Evolutionary conservation across 2,113 vertebrate genomes (phyloP).

Genomic region (Eudyptes chrysolophus): DNA sequence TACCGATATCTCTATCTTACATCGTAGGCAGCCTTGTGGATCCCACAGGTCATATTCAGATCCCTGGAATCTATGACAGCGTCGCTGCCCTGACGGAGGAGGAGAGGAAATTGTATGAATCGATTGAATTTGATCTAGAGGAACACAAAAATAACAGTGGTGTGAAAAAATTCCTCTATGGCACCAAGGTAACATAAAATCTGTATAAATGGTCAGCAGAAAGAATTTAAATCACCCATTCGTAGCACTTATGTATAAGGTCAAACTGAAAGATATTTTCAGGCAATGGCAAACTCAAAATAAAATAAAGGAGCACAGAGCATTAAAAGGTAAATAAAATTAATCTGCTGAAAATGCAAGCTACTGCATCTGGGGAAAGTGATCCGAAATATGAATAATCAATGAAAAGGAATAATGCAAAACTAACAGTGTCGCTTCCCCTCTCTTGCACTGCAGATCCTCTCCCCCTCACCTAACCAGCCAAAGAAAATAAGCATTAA

Average conservation of each 20-base stretch:
- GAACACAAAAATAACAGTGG: constrained; percentile 77
- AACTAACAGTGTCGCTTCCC: neutral
- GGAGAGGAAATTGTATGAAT: constrained; percentile 79
- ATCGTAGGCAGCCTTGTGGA: constrained; percentile 85
- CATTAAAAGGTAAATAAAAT: neutral
- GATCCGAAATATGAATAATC: neutral
- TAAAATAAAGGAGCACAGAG: neutral
- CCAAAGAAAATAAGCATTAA: neutral
- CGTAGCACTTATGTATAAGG: neutral
- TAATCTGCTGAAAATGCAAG: neutral
- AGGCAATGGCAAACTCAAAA: neutral
- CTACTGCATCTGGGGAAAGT: neutral
- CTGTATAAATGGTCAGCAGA: neutral
- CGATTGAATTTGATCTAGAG: constrained; percentile 83
- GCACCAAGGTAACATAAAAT: constrained; percentile 80
- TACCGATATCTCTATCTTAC: neutral
- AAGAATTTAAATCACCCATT: neutral
- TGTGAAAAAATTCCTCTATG: constrained; percentile 81
- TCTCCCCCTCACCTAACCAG: neutral
- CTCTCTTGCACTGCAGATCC: neutral
- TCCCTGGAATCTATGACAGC: constrained; percentile 85
- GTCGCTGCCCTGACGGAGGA: constrained; percentile 80
- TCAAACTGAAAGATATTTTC: neutral
- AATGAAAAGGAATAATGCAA: neutral
- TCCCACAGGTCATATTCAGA: constrained; percentile 82